Conservation (phyloP, 2,888 invertebrate genomes). For the Arrhopalites spinosus region DNA sequence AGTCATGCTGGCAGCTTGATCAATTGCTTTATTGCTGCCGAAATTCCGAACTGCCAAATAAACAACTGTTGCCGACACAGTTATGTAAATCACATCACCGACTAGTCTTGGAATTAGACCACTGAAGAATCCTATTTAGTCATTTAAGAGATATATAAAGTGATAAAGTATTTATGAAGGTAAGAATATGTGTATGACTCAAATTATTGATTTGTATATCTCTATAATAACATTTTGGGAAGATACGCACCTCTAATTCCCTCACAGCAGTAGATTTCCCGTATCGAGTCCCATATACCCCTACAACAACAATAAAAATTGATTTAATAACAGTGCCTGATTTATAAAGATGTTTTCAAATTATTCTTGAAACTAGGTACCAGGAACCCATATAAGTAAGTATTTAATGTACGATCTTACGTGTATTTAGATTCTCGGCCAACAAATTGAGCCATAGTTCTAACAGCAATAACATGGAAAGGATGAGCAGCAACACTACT, state of each 20-base stretch:
- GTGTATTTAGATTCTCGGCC: constrained; percentile 83
- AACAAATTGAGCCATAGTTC: constrained; percentile 96
- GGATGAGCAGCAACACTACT: constrained; percentile 82
- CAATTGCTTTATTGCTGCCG: constrained; percentile 7
- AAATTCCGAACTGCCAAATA: constrained; percentile 62
- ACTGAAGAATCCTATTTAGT: constrained; percentile 75
- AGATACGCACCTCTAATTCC: constrained; percentile 45
- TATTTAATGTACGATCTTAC: constrained; percentile 58
- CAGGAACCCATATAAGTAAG: background rate
- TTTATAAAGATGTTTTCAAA: background rate
- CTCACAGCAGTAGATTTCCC: constrained; percentile 38
- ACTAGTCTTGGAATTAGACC: constrained; percentile 86
- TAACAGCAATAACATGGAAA: constrained; percentile 86
- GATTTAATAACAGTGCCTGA: background rate
- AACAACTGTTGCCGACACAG: constrained; percentile 75
- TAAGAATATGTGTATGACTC: too few species aligned
- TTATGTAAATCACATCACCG: constrained; percentile 80
- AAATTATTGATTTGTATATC: too few species aligned
- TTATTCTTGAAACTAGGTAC: too few species aligned
- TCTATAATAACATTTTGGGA: too few species aligned
- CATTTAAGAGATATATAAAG: constrained; percentile 34
- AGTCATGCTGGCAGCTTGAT: constrained; percentile 21
- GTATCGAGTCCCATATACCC: constrained; percentile 38
- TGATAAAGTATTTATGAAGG: constrained; percentile 11
- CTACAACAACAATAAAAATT: constrained; percentile 22